Conservation (phyloP, 2,888 invertebrate genomes). For the Nasonovia ribisnigri region DNA sequence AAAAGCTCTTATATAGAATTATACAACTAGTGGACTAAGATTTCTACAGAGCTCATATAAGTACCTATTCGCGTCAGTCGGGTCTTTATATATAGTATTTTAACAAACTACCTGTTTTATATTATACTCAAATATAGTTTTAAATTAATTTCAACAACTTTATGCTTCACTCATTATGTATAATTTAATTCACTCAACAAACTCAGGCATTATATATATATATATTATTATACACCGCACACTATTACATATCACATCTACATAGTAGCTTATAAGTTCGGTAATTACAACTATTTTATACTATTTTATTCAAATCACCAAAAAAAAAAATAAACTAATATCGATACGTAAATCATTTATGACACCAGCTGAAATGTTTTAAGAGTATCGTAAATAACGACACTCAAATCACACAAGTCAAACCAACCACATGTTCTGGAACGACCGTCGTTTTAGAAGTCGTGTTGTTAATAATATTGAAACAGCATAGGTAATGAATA, state of each 20-base stretch:
- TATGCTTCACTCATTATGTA: background rate
- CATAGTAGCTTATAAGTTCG: background rate
- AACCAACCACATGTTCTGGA: background rate
- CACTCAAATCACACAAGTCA: background rate
- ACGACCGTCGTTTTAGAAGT: background rate
- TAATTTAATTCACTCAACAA: background rate
- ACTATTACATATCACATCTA: background rate
- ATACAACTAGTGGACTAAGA: background rate
- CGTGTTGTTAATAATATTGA: background rate
- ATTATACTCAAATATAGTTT: background rate
- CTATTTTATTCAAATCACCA: background rate
- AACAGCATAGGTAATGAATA: background rate
- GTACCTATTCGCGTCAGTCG: background rate
- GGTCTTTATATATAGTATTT: background rate
- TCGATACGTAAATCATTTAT: background rate
- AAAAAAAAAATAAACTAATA: background rate
- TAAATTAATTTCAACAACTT: background rate
- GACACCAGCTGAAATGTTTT: background rate
- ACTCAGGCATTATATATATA: background rate
- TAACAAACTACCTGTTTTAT: background rate
- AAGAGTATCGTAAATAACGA: background rate
- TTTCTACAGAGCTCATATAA: background rate
- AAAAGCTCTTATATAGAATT: background rate
- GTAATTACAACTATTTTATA: background rate
- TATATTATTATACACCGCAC: background rate